Evolutionary conservation across 2,113 vertebrate genomes (phyloP).

Genomic region (Mesitornis unicolor): DNA sequence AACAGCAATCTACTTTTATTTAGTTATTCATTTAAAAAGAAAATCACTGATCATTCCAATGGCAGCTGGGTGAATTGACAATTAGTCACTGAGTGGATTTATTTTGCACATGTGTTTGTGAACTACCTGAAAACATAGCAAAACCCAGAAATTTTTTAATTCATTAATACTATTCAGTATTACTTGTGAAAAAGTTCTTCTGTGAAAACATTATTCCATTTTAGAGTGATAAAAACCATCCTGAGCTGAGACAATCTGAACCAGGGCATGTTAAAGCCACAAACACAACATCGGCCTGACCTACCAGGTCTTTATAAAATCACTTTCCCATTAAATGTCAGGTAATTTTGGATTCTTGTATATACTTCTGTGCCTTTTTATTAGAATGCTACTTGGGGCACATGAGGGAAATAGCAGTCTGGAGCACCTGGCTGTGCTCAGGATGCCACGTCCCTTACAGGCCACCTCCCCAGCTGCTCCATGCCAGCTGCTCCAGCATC

Average conservation of each 20-base stretch:
- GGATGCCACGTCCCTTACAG: background rate
- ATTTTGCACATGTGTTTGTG: background rate
- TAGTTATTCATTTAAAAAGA: background rate
- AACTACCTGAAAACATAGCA: background rate
- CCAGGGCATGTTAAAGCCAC: background rate
- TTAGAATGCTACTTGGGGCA: background rate
- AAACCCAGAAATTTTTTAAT: background rate
- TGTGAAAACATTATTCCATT: background rate
- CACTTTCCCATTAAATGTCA: background rate
- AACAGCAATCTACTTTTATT: background rate
- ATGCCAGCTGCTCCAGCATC: rapidly evolving
- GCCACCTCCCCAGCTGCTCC: background rate
- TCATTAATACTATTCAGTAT: background rate
- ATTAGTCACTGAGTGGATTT: background rate
- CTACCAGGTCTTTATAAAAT: background rate
- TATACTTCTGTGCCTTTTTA: background rate
- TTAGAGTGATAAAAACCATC: background rate
- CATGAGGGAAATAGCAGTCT: rapidly evolving
- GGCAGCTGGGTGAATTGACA: background rate
- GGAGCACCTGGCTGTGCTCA: background rate
- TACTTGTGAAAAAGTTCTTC: background rate
- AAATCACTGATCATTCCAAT: background rate
- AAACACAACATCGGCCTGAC: background rate
- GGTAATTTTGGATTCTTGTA: background rate
- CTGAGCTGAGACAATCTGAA: background rate